Evolutionary conservation across 2,797 vertebrate species (phyloP).

Genomic region (Hydrocynus forskahlii): DNA sequence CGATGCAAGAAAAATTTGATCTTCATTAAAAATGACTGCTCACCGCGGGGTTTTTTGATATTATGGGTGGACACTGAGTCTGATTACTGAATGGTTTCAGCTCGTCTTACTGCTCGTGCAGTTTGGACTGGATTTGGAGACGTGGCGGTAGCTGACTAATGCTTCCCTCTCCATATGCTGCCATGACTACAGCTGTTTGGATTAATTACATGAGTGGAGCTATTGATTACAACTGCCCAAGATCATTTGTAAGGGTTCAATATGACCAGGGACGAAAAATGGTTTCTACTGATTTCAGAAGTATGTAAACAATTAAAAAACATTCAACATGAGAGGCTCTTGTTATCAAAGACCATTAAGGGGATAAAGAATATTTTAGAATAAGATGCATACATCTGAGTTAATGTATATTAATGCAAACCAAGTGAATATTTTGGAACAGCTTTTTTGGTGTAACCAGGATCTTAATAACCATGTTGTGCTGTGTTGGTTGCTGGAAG

Average conservation of each 20-base stretch:
- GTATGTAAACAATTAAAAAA: no score
- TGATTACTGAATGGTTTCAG: background rate
- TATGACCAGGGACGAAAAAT: no score
- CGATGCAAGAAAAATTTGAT: background rate
- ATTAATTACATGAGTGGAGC: constrained; percentile 39
- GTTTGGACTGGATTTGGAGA: constrained; percentile 19
- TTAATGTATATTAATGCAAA: no score
- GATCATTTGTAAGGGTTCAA: constrained; percentile 5
- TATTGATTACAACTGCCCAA: constrained; percentile 38
- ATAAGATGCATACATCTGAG: no score
- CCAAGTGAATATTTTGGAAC: no score
- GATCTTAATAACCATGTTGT: no score
- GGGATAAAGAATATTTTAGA: no score
- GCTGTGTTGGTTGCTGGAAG: no score
- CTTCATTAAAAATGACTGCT: constrained; percentile 8
- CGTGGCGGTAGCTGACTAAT: constrained; percentile 7
- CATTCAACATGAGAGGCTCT: no score
- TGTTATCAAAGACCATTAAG: no score
- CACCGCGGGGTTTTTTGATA: background rate
- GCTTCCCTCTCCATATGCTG: constrained; percentile 30
- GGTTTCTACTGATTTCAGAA: no score
- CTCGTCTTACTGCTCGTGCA: background rate
- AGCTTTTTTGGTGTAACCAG: no score
- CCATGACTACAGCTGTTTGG: constrained; percentile 21
- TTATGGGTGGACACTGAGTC: background rate